Conservation (phyloP, 2,797 vertebrate genomes). For the Peromyscus melanophrys region DNA sequence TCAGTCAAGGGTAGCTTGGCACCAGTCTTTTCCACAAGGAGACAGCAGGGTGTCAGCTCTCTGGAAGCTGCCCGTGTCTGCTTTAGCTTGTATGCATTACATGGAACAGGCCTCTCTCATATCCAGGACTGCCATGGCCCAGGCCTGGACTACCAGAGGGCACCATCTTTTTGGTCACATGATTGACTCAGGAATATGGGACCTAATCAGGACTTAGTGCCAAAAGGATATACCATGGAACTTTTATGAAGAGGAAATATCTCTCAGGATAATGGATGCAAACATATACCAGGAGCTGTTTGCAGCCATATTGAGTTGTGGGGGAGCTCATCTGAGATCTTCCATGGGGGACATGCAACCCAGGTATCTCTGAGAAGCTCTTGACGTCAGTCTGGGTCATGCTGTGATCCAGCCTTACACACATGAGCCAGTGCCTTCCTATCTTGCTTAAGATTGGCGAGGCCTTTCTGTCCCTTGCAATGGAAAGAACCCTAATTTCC, state of each 20-base stretch:
- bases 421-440: background rate
- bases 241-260: background rate
- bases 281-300: background rate
- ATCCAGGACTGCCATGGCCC: background rate
- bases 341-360: background rate
- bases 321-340: background rate
- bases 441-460: background rate
- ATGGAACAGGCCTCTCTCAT: background rate
- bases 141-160: background rate
- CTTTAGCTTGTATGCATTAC: background rate
- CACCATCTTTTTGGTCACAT: background rate
- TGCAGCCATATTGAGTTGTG: background rate
- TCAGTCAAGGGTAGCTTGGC: background rate
- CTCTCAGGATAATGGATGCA: background rate
- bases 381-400: background rate
- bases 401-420: too few relatives aligned
- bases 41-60: background rate
- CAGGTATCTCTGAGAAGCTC: background rate
- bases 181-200: background rate
- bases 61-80: background rate
- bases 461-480: background rate
- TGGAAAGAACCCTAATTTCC: background rate
- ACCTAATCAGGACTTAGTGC: background rate
- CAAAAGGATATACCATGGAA: background rate
- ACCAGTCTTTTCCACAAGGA: background rate